Evolutionary conservation across 2,888 invertebrate genomes (phyloP), one percentile per base, ranked within the genome.

Genomic region (Trissolcus japonicus): DNA sequence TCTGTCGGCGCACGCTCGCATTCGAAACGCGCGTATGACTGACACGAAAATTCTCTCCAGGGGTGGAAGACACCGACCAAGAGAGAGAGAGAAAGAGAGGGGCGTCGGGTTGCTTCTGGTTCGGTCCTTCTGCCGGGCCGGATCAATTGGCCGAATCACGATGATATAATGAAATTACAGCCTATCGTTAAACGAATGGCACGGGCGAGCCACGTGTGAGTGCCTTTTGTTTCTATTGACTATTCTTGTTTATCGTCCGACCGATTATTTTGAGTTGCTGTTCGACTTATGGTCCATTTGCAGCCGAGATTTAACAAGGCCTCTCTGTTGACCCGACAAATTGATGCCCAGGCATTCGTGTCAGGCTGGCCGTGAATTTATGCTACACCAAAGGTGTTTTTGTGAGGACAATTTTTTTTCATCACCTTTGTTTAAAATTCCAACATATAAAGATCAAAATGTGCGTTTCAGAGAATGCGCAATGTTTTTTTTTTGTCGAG

Each of bases 91-190:
- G 57, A 72, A 57, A 72, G 56, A 35, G 35, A 71, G 62, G 67
- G 61, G 71, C 51, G 54, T 50, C 16, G 63, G 53, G 35, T 56
- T 57, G 63, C 56, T 69, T 11, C 59, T 60, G 35, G 41, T 17
- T 43, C 61, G 53, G 50, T 48, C 76, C 71, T 71, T 67, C 62
- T 66, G 69, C 66, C 59, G 63, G 62, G 61, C 53, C 51, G 63
- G 59, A 69, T 76, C 61, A 65, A 76, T 76, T 66, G 71, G 71
- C 71, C 61, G 71, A 76, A 76, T 76, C 76, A 71, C 76, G 69
- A 56, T 56, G 66, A 51, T 43, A 53, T 75, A 75, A 75, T 75
- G 59, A 68, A 75, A 75, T 75, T 69, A 75, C 75, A 59, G 50
- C 43, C 60, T 55, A 48, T 59, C 68, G 75, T 65, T 62, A 67